Base-by-base conservation (phyloP, 2,797 vertebrate genomes). In the Poeciliopsis turneri region DNA sequence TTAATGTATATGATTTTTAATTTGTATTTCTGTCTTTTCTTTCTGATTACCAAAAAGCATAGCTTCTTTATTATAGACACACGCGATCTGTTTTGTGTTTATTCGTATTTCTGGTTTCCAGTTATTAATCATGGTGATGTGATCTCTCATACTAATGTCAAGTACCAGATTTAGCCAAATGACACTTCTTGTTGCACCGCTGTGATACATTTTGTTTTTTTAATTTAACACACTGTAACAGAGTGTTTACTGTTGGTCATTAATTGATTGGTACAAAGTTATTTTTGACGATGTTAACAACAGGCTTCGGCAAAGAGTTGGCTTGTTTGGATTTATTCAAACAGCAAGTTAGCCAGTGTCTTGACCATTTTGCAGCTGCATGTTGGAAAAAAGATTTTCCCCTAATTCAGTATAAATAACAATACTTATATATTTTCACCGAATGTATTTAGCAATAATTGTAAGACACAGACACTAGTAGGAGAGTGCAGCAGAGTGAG, bases 241-340 rank as follows among this genome's bases (percentile, higher is more conserved):
- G 61, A 64, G 16, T 66, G 33, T 25, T 68, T 66, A 66, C 9
- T 41, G 9, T 39, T 41, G 64, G 36, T 66, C 64, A 41, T 36
- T 68, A 25, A 68, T 23, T 68, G 64, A 68, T 68, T 5, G 36
- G 36, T 41, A 68, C n/a, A 25, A 68, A 68, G 64, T 68, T 68
- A 41, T 41, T 25, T 68, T 25, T 68, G 36, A 39, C 5, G 30
- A 41, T 41, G 36, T 39, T 41, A 66, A 39, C 61, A 66, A 39
- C 5, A 39, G 18, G 10, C 36, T 41, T 68, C 36, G 25, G 9
- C 4, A 23, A 18, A 39, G 33, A 66, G 18, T 23, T 39, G 18
- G 59, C 6, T 61, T 61, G 30, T 33, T 8, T 61, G 28, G 59
- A 61, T 18, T 7, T 36, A 15, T 61, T 33, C 30, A 33, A 30